Base-by-base conservation (phyloP, 2,797 vertebrate genomes). In the Danio choprae region DNA sequence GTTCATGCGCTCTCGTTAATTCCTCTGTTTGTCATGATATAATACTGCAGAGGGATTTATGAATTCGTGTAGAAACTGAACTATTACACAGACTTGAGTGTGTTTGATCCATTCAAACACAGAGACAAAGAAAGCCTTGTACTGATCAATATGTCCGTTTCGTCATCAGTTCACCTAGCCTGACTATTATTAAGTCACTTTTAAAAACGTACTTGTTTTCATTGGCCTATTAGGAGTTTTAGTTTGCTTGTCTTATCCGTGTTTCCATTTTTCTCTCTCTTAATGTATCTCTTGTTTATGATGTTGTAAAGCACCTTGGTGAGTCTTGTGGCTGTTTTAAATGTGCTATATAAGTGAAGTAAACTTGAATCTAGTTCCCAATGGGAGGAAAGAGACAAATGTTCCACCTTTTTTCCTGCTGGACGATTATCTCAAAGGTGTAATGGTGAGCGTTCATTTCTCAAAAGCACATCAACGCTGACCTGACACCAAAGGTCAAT, bases 391-490 rank as follows among this genome's bases (percentile, higher is more conserved):
- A 69, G 65, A 51, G 22, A 51, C 65, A 7, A 51, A 69, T 38
- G 46, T 38, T 9, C 44, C 29, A 36, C 15, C 9, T 69, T 69
- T 38, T 50, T 12, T 13, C 22, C 13, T 36, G 4, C 11, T 13
- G 20, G 29, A 38, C 22, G 51, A 13, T 53, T 40, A n/a, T 53
- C 48, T 53, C 48, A 18, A n/a, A 51, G 40, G 46, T 22, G 0
- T 40, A 53, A 69, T 8, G 48, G 51, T 53, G 67, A 51, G 16
- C 67, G 38, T 53, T 69, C n/a, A 69, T 69, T 51, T 38, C 38
- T 69, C 22, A 48, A 50, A 53, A 69, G 51, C 67, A 40, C 67
- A 69, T 69, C 6, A 51, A 51, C 46, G 12, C 29, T 51, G 15
- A 7, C 22, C 46, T 38, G 65, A 69, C 46, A 51, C 8, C 46